Base-by-base conservation (phyloP, 2,888 invertebrate genomes). In the Agriopis aurantiaria region DNA sequence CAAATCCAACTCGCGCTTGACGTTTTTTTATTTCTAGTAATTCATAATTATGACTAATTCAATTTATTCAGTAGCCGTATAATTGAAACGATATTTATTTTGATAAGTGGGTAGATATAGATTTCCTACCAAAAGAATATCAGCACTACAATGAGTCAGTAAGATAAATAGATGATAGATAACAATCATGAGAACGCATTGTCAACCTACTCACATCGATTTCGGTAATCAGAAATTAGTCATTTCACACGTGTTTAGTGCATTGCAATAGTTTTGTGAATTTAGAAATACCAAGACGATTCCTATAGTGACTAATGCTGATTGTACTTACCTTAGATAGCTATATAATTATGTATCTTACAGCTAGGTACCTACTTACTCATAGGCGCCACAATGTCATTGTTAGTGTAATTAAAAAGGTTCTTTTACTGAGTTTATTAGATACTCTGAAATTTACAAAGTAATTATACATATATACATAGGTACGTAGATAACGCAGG, bases 161-260 rank as follows among this genome's bases (percentile, higher is more conserved):
- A 33, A 68, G 69, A 74, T 71, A 65, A 61, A 11, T 49, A 12
- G n/a, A 14, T 12, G 55, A 33, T 14, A 63, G 74, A 72, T 75
- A 74, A 69, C 23, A 48, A 62, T 63, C 69, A 66, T 63, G 45
- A 72, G 72, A 74, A 72, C 14, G 58, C 41, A 48, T 49, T 40
- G 49, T 10, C 7, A 40, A 49, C 11, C 41, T 49, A 41, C 33
- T 49, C 48, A 49, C 65, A 61, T 65, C 56, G 63, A 49, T 69
- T 65, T 68, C 48, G 59, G 41, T 67, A 69, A 70, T 72, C 69
- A 70, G 49, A 56, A 73, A 75, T 73, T 71, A 75, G 63, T 71
- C 72, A 75, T 67, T 58, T 62, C 46, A 62, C 60, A 72, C 72
- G 66, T 65, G 59, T 43, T 51, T 49, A 10, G 11, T 64, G 17